phyloP scores from a whole-genome alignment of 2,888 invertebrate species.

The Stenolophus ochropezus region DNA sequence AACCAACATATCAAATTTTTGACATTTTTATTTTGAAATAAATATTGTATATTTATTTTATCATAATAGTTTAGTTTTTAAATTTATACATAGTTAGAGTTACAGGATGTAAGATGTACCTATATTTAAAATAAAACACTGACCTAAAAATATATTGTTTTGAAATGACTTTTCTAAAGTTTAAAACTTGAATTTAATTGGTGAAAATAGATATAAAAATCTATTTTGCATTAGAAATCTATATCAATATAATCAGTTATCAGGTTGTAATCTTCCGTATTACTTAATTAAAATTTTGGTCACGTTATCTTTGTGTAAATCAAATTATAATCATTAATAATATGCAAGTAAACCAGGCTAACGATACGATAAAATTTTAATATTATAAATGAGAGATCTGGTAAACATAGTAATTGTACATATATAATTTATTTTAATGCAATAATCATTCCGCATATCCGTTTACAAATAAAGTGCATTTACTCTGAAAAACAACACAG shows the following conservation, averaged over 20 bases:
- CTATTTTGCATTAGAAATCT: too few species aligned
- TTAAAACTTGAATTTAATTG: too few species aligned
- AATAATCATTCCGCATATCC: neutral
- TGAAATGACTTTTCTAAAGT: too few species aligned
- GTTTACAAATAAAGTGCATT: slow-evolving; percentile 26
- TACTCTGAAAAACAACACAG: neutral
- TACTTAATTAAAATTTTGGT: neutral
- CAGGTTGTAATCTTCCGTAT: neutral
- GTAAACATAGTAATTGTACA: neutral
- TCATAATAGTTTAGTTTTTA: too few species aligned
- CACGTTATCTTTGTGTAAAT: neutral
- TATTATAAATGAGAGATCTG: neutral
- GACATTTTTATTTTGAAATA: too few species aligned
- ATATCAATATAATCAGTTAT: neutral
- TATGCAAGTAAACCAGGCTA: neutral
- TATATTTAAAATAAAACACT: too few species aligned
- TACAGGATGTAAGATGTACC: too few species aligned
- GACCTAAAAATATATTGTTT: too few species aligned
- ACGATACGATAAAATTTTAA: neutral
- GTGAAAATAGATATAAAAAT: too few species aligned
- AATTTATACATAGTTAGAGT: too few species aligned
- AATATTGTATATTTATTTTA: too few species aligned
- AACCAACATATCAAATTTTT: too few species aligned
- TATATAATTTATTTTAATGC: neutral
- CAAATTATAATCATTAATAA: neutral